These are phyloP conservation scores for Neodiprion virginianus DNA, from an alignment of 1,140 invertebrate genomes.

Conservation along the genomic window DNA sequence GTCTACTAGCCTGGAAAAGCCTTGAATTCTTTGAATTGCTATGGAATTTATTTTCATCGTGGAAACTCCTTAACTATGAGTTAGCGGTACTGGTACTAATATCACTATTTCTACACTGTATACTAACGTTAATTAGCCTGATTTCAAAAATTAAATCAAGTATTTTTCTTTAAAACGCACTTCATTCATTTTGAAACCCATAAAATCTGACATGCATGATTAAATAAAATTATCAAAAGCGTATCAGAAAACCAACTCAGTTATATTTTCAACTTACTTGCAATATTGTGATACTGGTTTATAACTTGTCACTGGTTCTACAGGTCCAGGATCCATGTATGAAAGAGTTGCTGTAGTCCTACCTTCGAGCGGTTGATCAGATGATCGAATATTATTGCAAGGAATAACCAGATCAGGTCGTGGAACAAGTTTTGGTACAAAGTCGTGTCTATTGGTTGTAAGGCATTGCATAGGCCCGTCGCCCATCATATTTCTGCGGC, in stretches of 20 bases:
- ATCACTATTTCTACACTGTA: background rate
- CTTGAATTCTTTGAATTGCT: too few relatives aligned
- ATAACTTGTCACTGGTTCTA: constrained; percentile 37
- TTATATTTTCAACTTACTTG: constrained; percentile 34
- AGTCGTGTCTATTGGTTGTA: constrained; percentile 74
- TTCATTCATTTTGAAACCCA: background rate
- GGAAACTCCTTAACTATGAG: too few relatives aligned
- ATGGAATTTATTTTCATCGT: too few relatives aligned
- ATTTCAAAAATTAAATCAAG: background rate
- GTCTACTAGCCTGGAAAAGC: too few relatives aligned
- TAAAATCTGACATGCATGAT: background rate
- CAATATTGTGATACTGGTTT: constrained; percentile 44
- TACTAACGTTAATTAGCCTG: background rate
- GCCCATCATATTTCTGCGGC: constrained; percentile 42
- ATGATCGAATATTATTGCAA: constrained; percentile 51
- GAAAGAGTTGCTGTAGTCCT: constrained; percentile 47
- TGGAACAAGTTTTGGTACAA: constrained; percentile 66
- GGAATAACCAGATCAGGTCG: constrained; percentile 51
- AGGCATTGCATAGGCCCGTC: constrained; percentile 72
- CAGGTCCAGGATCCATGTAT: constrained; percentile 38
- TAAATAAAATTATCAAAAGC: background rate
- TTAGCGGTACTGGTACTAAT: too few relatives aligned
- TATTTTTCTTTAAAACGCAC: background rate
- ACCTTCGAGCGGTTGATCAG: constrained; percentile 49
- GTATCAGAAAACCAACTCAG: too few relatives aligned